A percentile compares a stretch with the other conserved stretches of the same genome.
Conservation (phyloP, 2,888 invertebrate species). For the Amphiduros pacificus region DNA sequence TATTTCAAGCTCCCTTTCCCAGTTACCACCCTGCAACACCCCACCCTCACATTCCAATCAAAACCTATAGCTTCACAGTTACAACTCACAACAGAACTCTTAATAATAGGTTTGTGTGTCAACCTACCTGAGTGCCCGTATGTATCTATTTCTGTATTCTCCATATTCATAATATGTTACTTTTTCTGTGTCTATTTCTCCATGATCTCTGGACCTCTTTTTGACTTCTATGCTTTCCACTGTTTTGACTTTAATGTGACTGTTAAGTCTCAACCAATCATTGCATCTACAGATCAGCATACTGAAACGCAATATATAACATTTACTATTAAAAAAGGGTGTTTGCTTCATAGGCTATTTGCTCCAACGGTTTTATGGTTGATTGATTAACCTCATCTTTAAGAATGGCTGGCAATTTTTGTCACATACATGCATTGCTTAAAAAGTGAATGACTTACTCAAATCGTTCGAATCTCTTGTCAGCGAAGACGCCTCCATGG, state of each 20-base stretch:
- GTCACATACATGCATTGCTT: not conserved
- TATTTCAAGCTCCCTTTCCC: too few relatives aligned
- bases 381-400: too few relatives aligned
- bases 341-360: too few relatives aligned
- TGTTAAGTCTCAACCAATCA: not conserved
- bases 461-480: constrained; percentile 1
- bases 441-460: not conserved
- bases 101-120: too few relatives aligned
- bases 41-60: too few relatives aligned
- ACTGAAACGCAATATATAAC: not conserved
- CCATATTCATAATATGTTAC: constrained; percentile 14
- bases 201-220: not conserved
- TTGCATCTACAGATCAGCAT: not conserved
- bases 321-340: too few relatives aligned
- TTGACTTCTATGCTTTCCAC: constrained; percentile 16
- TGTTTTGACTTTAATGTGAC: constrained; percentile 1
- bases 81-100: too few relatives aligned
- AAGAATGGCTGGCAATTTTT: not conserved
- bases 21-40: too few relatives aligned
- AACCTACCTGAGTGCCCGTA: constrained; percentile 19
- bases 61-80: too few relatives aligned
- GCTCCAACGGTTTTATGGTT: too few relatives aligned
- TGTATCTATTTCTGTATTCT: constrained; percentile 8
- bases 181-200: constrained; percentile 11
- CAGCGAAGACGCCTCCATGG: not conserved